Evolutionary conservation across 2,113 vertebrate genomes (phyloP), one percentile per base, ranked within the genome.

Genomic region (Sakesphorus luctuosus): DNA sequence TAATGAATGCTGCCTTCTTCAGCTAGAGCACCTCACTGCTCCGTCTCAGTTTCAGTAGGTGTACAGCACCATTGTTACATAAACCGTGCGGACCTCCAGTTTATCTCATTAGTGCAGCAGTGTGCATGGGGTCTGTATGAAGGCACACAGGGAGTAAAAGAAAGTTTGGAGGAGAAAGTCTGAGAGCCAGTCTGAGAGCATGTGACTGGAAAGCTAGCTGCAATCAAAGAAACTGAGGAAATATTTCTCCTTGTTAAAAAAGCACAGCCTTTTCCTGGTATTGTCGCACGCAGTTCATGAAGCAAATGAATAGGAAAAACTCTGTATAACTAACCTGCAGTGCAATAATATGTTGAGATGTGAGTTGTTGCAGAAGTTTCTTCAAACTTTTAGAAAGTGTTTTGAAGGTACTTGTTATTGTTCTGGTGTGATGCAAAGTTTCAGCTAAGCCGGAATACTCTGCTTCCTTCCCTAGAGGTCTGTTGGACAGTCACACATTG

Each of bases 211-310:
- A 87, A 87, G 18, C 33, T 73, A 47, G 43, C 49, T 68, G 68
- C 81, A 89, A 20, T 65, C 68, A 87, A 72, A 89, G 67, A 86
- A 96, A 83, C 33, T 44, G n/a, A 72, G 73, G 49, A 95, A 96
- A 76, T 73, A 65, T 9, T 80, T 80, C 17, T 72, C 21, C 44
- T 43, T 18, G n/a, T 52, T 52, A 29, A 38, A 62, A 72, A 44
- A 20, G 4, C 12, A 1, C 28, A 62, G 43, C 36, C n/a, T 87
- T 91, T 91, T 73, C 81, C 77, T 87, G 8, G 18, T 65, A 65
- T 83, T 89, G 80, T 83, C 18, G 28, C 62, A 40, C 26, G 33
- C 19, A 49, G 35, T 43, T 76, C 17, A n/a, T 61, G 44, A 59
- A 86, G 79, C 4, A 67, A 84, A 73, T 0, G 0, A 77, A 47